These are phyloP conservation scores for Pangasianodon gigas DNA, from an alignment of 2,113 vertebrate species.

Conservation along the genomic window DNA sequence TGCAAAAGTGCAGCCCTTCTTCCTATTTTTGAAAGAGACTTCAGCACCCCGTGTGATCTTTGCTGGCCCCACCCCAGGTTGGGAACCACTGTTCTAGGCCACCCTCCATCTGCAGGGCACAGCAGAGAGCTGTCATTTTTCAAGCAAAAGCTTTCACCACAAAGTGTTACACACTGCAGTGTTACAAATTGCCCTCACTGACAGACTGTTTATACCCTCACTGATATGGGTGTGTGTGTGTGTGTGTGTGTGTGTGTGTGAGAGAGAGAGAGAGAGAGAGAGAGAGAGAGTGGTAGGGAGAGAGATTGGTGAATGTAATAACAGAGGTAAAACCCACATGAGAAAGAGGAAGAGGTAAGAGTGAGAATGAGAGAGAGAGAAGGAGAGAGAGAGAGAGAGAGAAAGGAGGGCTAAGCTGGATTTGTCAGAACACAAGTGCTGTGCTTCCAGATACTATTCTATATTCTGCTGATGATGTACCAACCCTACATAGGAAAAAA, in stretches of 20 bases:
- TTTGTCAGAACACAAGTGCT: neutral
- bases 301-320: neutral
- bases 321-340: neutral
- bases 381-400: neutral
- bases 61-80: neutral
- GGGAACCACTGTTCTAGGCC: neutral
- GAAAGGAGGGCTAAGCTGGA: neutral
- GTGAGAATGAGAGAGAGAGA: neutral
- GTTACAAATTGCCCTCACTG: neutral
- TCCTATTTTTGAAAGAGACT: neutral
- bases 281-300: no score
- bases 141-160: constrained; percentile 17
- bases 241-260: no score
- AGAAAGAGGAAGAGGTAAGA: neutral
- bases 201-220: neutral
- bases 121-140: neutral
- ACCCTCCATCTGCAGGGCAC: neutral
- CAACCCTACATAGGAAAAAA: neutral
- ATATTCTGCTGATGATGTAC: neutral
- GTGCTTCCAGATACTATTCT: neutral
- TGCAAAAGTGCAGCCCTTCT: neutral
- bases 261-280: no score
- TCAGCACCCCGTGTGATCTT: no score
- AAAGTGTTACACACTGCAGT: no score
- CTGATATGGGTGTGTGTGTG: neutral